Percentiles rank a stretch among this genome's conserved stretches.
phyloP scores from a whole-genome alignment of 2,113 vertebrate genomes.

The Marmota flaviventris region DNA sequence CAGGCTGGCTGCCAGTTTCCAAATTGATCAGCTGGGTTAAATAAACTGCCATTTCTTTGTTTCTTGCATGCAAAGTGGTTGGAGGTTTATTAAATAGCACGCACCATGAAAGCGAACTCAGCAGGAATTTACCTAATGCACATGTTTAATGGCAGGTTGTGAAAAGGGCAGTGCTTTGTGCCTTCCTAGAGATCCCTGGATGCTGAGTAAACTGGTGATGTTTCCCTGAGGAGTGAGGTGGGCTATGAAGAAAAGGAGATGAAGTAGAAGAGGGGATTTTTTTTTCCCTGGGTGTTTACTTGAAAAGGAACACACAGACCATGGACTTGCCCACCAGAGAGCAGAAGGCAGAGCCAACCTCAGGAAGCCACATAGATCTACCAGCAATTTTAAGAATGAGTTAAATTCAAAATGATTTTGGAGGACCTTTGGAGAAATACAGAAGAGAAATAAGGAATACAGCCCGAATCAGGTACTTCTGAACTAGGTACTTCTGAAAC shows the following conservation, averaged over 20 bases:
- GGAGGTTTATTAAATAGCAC: slow-evolving; percentile 33
- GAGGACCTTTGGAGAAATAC: neutral
- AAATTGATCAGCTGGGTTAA: neutral
- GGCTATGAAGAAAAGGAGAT: neutral
- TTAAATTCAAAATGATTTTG: slow-evolving; percentile 26
- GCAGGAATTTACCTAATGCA: slow-evolving; percentile 37
- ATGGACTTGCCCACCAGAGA: neutral
- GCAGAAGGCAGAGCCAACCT: neutral
- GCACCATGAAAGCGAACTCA: neutral
- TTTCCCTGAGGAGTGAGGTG: neutral
- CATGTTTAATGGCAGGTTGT: neutral
- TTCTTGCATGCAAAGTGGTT: slow-evolving; percentile 1
- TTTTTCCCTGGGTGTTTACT: neutral
- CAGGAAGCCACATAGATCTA: neutral
- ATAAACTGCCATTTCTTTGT: slow-evolving; percentile 27
- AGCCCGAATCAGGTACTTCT: neutral
- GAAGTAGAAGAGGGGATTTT: neutral
- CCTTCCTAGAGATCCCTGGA: neutral
- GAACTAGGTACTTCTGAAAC: neutral
- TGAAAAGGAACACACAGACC: neutral
- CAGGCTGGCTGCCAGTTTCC: neutral
- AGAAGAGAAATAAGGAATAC: neutral
- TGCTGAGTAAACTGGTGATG: neutral
- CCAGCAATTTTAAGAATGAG: neutral
- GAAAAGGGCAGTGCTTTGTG: neutral